Base-by-base conservation (phyloP, 2,797 vertebrate genomes). In the Centropyge bicolor region DNA sequence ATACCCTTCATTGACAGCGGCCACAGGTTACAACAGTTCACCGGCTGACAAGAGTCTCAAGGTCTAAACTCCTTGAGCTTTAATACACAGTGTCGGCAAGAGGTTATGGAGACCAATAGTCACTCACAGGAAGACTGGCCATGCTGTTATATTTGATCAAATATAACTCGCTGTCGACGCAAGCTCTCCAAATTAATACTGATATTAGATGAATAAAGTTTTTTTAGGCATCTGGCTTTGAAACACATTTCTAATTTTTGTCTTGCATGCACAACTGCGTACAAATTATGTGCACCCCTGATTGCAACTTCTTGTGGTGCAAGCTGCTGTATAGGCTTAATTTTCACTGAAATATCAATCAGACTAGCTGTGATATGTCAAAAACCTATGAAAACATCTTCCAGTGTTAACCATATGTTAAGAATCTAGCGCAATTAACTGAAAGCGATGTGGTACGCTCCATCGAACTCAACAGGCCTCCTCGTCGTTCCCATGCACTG, bases 351-450 rank as follows among this genome's bases (percentile, higher is more conserved):
- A 73, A 80, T 57, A 78, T 73, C 12, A n/a, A 74, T 64, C 54
- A 71, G 40, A 62, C 57, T 43, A 27, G 36, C 65, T 75, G 16
- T 65, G 71, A 78, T 73, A 82, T 81, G 59, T 84, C 76, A 4
- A 60, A 56, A 59, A 59, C 67, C 60, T 82, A 72, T 79, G 67
- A 85, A 92, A 91, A 89, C 73, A 83, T 70, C 72, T 64, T 76
- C 52, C 70, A 91, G 87, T 77, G 76, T 84, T 85, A 87, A 86
- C 70, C 92, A 93, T 84, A 93, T 92, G 91, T 86, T 89, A 72
- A 63, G 24, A 90, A 85, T 89, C 67, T 35, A 68, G 82, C 45
- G 83, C 70, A 93, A 93, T 92, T 93, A 93, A 92, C 41, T 75
- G 63, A 88, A 85, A 85, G 84, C 80, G 74, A 89, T 82, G 86